phyloP scores from a whole-genome alignment of 2,113 vertebrate genomes.

The Gambusia holbrooki region DNA sequence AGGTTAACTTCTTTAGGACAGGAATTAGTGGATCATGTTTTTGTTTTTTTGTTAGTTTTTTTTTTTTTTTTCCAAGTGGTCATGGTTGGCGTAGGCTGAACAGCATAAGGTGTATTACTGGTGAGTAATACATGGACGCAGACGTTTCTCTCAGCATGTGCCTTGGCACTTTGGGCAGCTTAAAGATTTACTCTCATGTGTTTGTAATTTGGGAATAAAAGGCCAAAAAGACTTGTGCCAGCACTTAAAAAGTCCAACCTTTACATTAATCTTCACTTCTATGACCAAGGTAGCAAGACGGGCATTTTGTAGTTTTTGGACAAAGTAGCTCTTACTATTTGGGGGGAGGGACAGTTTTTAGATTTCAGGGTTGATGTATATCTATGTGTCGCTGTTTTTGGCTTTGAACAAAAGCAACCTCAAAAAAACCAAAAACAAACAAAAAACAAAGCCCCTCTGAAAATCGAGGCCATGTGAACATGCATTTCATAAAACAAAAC shows the following conservation, averaged over 20 bases:
- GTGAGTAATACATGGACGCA: constrained; percentile 36
- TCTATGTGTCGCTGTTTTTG: constrained; percentile 11
- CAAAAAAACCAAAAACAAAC: constrained; percentile 15
- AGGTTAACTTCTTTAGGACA: constrained; percentile 28
- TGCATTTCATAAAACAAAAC: background rate
- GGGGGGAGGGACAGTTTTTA: constrained; percentile 8
- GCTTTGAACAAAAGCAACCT: constrained; percentile 55
- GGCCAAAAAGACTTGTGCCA: constrained; percentile 64
- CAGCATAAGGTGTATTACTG: constrained; percentile 44
- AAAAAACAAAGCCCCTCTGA: constrained; percentile 16
- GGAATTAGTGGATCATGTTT: background rate
- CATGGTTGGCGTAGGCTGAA: constrained; percentile 22
- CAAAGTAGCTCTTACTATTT: constrained; percentile 51
- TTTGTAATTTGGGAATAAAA: constrained; percentile 39
- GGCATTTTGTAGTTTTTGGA: constrained; percentile 39
- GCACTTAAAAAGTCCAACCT: constrained; percentile 37
- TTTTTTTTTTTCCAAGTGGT: background rate
- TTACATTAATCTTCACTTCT: constrained; percentile 38
- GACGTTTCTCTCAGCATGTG: constrained; percentile 61
- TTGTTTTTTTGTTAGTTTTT: too few relatives aligned
- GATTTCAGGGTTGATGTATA: constrained; percentile 22
- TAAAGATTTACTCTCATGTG: constrained; percentile 47
- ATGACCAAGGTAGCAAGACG: constrained; percentile 53
- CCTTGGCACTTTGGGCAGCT: constrained; percentile 74
- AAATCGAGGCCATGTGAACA: constrained; percentile 38